Percentiles rank a stretch among this genome's conserved stretches.
Conservation (phyloP, 2,113 vertebrate species). For the Etheostoma cragini region DNA sequence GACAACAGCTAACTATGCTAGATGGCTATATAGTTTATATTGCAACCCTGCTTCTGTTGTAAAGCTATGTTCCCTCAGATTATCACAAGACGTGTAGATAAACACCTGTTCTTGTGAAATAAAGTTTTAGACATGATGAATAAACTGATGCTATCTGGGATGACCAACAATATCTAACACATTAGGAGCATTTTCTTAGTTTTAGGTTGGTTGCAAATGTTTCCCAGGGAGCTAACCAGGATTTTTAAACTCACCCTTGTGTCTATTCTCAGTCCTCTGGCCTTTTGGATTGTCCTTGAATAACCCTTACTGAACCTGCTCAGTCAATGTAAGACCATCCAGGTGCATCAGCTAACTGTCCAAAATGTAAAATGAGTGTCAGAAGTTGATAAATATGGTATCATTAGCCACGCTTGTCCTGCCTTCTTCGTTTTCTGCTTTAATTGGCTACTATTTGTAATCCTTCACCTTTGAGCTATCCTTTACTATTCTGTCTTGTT, state of each 20-base stretch:
- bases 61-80: neutral
- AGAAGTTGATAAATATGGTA: slow-evolving; percentile 43
- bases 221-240: neutral
- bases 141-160: neutral
- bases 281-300: slow-evolving; percentile 34
- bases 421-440: slow-evolving; percentile 20
- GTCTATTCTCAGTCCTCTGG: slow-evolving; percentile 9
- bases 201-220: neutral
- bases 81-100: neutral
- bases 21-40: too few relatives aligned
- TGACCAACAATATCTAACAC: neutral
- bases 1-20: neutral
- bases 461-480: slow-evolving; percentile 47
- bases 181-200: neutral
- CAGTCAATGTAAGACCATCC: slow-evolving; percentile 16
- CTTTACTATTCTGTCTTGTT: slow-evolving; percentile 41
- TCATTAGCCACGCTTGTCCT: slow-evolving; percentile 51
- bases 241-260: neutral
- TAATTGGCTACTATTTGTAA: slow-evolving; percentile 62
- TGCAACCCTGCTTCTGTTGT: neutral
- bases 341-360: slow-evolving; percentile 24
- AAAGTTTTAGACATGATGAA: neutral
- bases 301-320: slow-evolving; percentile 15
- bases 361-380: slow-evolving; percentile 46
- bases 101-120: neutral